Percentiles rank a stretch among this genome's conserved stretches.
phyloP scores from a whole-genome alignment of 2,888 invertebrate genomes.

The Aphidius colemani region DNA sequence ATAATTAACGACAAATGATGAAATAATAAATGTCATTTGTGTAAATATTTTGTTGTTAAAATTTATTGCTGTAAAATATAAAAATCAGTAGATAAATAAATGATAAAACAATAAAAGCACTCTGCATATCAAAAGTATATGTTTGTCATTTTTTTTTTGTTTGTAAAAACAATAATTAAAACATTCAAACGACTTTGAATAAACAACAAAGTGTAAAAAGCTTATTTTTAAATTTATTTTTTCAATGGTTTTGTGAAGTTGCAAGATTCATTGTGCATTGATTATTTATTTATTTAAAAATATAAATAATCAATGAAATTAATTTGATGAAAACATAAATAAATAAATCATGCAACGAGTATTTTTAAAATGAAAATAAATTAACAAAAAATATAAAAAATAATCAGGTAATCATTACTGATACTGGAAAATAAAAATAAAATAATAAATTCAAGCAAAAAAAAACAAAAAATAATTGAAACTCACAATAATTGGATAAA shows the following conservation, averaged over 20 bases:
- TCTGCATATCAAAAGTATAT: not conserved
- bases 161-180: not conserved
- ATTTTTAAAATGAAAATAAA: constrained; percentile 1
- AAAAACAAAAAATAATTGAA: constrained; percentile 40
- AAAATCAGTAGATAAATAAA: not conserved
- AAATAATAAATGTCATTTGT: constrained; percentile 5
- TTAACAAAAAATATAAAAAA: not conserved
- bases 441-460: constrained; percentile 23
- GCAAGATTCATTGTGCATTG: too few relatives aligned
- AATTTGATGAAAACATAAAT: not conserved
- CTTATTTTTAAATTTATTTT: too few relatives aligned
- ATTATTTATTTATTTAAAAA: too few relatives aligned
- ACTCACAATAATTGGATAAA: constrained; percentile 11
- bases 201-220: too few relatives aligned
- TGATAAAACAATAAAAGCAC: not conserved
- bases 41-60: constrained; percentile 11
- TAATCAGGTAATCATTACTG: too few relatives aligned
- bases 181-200: not conserved
- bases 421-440: too few relatives aligned
- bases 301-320: too few relatives aligned
- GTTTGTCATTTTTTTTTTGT: not conserved
- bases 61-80: not conserved
- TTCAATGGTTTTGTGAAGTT: too few relatives aligned
- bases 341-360: not conserved
- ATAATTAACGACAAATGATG: not conserved